A percentile compares a stretch with the other conserved stretches of the same genome.
phyloP scores from a whole-genome alignment of 2,888 invertebrate genomes.

The Xanthorhoe designata region DNA sequence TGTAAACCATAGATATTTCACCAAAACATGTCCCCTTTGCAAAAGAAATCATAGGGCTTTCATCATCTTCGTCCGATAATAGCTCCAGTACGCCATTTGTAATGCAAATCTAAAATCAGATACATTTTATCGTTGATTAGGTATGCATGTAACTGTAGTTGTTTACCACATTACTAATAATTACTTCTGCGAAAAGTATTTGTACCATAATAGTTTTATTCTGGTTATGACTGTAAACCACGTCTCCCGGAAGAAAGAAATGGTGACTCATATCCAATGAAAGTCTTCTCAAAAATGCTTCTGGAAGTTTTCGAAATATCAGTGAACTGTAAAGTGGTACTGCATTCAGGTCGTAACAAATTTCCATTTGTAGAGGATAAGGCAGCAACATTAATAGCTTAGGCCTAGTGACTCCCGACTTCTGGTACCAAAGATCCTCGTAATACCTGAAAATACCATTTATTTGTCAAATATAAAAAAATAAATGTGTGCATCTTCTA shows the following conservation, averaged over 20 bases:
- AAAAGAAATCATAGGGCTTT: conserved; percentile 83
- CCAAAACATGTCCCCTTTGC: conserved; percentile 82
- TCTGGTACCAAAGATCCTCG: conserved; percentile 82
- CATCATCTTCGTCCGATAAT: conserved; percentile 82
- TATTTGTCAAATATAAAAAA: conserved; percentile 14
- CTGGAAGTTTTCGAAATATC: conserved; percentile 81
- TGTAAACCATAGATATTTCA: conserved; percentile 80
- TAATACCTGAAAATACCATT: conserved; percentile 68
- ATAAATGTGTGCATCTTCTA: background rate
- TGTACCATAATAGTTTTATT: conserved; percentile 82
- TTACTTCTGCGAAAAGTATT: conserved; percentile 40
- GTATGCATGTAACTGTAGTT: background rate
- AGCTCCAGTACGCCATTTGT: conserved; percentile 80
- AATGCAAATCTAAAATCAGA: conserved; percentile 71
- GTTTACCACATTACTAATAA: conserved; percentile 16
- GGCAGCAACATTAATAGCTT: conserved; percentile 74
- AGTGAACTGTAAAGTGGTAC: conserved; percentile 80
- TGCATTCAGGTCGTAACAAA: conserved; percentile 81
- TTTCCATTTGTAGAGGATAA: conserved; percentile 80
- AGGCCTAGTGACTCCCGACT: conserved; percentile 79
- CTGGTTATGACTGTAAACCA: conserved; percentile 79
- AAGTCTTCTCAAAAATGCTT: conserved; percentile 80
- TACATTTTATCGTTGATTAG: conserved; percentile 1
- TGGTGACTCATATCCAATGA: conserved; percentile 82
- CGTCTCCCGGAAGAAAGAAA: conserved; percentile 82